Conservation (phyloP, 30 jellyfish, hydroid and myxozoan species). For the Hydractinia symbiolongicarpus region DNA sequence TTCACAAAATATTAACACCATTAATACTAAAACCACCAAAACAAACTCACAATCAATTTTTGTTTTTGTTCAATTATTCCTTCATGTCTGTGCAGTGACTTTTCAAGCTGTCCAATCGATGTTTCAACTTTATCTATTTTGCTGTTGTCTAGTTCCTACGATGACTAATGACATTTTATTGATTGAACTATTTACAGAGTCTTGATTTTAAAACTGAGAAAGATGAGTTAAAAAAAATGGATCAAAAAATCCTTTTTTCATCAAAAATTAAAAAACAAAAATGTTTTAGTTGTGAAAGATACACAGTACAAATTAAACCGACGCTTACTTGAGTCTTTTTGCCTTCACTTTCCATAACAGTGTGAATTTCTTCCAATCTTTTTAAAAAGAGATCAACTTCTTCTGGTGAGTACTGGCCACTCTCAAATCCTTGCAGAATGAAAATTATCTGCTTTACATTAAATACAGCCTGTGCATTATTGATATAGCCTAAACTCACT, state of each 20-base stretch:
- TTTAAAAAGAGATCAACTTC: background rate
- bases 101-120: slow-evolving; percentile 6
- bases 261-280: too few relatives aligned
- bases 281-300: too few relatives aligned
- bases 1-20: too few relatives aligned
- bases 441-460: too few relatives aligned
- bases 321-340: background rate
- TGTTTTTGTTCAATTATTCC: slow-evolving; percentile 22
- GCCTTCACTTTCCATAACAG: background rate
- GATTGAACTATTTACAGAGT: too few relatives aligned
- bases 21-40: background rate
- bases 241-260: too few relatives aligned
- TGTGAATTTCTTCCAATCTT: background rate
- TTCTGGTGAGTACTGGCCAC: background rate
- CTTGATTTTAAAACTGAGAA: too few relatives aligned
- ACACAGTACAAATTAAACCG: too few relatives aligned
- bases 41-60: slow-evolving; percentile 14
- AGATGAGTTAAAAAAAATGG: too few relatives aligned
- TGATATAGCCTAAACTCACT: too few relatives aligned
- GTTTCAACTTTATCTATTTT: background rate
- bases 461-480: too few relatives aligned
- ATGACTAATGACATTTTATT: background rate
- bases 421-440: background rate
- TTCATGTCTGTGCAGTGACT: background rate
- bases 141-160: background rate